A percentile compares a stretch with the other conserved stretches of the same genome.
phyloP scores from a whole-genome alignment of 2,888 invertebrate species.

The Apotomis capreana region DNA sequence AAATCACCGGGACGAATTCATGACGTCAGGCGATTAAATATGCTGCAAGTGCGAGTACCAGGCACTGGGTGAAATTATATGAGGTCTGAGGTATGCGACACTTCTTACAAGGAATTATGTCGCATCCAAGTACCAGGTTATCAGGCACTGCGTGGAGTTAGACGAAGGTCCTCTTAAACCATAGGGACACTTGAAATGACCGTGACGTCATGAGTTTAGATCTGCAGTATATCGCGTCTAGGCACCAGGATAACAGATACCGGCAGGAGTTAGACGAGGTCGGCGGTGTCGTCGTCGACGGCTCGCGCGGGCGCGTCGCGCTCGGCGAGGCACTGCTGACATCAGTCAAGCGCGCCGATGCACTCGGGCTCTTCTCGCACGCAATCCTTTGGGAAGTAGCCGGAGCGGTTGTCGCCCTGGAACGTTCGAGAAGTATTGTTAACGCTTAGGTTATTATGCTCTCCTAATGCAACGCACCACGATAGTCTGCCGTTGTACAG shows the following conservation, averaged over 20 bases:
- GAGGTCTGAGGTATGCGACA: too few species aligned
- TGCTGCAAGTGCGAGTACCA: too few species aligned
- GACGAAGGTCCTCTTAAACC: too few species aligned
- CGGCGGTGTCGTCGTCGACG: conserved; percentile 41
- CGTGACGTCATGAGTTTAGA: not conserved
- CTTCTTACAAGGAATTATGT: too few species aligned
- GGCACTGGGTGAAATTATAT: too few species aligned
- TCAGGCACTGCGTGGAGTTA: too few species aligned
- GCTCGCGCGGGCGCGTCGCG: conserved; percentile 59
- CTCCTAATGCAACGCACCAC: not conserved
- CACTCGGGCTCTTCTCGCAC: conserved; percentile 86
- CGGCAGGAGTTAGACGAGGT: conserved; percentile 41
- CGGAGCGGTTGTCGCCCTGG: conserved; percentile 81
- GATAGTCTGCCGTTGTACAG: too few species aligned
- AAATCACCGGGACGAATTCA: too few species aligned
- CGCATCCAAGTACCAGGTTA: too few species aligned
- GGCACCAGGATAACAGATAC: conserved; percentile 20
- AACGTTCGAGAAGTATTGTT: not conserved
- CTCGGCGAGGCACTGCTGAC: conserved; percentile 76
- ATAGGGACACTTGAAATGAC: too few species aligned
- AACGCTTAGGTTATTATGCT: not conserved
- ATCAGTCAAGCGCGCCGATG: conserved; percentile 80
- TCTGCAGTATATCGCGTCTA: not conserved
- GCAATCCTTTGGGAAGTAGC: conserved; percentile 92
- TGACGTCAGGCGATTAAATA: too few species aligned